Percentiles rank a stretch among this genome's conserved stretches.
Evolutionary conservation across 2,888 invertebrate genomes (phyloP).

Genomic region (Rhogogaster chlorosoma): DNA sequence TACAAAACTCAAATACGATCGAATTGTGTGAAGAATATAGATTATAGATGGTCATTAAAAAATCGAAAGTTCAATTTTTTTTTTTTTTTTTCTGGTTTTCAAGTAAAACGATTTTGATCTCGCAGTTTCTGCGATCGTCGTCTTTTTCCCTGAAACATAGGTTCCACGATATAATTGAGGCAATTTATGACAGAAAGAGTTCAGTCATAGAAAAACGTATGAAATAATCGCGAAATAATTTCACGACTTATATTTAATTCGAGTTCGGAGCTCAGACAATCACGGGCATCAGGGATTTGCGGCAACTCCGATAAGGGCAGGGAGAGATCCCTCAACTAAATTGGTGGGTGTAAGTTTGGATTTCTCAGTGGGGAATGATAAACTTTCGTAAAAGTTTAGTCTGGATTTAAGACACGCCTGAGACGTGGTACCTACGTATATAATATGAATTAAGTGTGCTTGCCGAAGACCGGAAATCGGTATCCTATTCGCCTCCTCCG

Average conservation of each 20-base stretch:
- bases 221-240: background rate
- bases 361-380: constrained; percentile 28
- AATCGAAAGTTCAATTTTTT: no score
- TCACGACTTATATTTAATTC: background rate
- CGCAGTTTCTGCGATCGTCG: background rate
- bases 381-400: background rate
- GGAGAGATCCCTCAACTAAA: background rate
- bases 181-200: background rate
- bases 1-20: no score
- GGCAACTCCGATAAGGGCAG: constrained; percentile 33
- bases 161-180: background rate
- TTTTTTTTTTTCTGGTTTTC: no score
- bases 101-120: background rate
- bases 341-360: constrained; percentile 4
- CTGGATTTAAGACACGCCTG: background rate
- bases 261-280: background rate
- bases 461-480: background rate
- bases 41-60: no score
- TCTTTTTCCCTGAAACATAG: background rate
- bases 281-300: constrained; percentile 4
- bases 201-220: background rate
- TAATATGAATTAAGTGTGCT: no score
- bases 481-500: no score
- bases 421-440: background rate
- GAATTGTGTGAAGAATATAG: no score